phyloP scores from a whole-genome alignment of 2,888 invertebrate species.

The Lymantria monacha region DNA sequence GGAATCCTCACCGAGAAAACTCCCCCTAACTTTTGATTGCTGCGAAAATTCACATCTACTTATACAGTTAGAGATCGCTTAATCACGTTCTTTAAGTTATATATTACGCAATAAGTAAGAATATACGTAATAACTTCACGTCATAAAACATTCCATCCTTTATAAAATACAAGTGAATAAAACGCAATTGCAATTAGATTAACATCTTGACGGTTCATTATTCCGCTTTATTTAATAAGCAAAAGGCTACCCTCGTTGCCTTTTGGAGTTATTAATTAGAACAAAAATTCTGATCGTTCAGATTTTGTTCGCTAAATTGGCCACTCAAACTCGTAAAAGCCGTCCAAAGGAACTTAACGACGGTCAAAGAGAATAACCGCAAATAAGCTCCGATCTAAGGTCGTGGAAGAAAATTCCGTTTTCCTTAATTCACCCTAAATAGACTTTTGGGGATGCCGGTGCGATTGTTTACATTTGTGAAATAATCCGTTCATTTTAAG shows the following conservation, averaged over 20 bases:
- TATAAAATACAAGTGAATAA: conserved; percentile 31
- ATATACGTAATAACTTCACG: conserved; percentile 23
- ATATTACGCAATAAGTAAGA: conserved; percentile 28
- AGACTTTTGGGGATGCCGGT: conserved; percentile 64
- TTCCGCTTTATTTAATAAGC: conserved; percentile 67
- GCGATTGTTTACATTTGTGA: conserved; percentile 70
- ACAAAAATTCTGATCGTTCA: conserved; percentile 80
- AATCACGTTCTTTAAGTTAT: conserved; percentile 60
- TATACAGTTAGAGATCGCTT: conserved; percentile 71
- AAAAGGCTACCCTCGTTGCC: conserved; percentile 58
- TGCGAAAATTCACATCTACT: conserved; percentile 69
- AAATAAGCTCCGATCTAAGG: conserved; percentile 79
- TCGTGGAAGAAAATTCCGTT: conserved; percentile 73
- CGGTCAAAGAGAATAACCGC: conserved; percentile 82
- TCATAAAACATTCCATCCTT: conserved; percentile 11
- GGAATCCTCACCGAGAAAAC: conserved; percentile 77
- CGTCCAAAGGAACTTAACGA: conserved; percentile 79
- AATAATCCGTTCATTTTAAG: conserved; percentile 56
- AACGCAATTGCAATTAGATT: conserved; percentile 53
- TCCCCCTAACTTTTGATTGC: conserved; percentile 78
- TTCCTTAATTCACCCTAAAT: conserved; percentile 78
- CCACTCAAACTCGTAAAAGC: conserved; percentile 80
- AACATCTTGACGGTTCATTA: conserved; percentile 58
- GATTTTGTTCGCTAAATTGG: conserved; percentile 79
- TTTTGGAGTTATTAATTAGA: conserved; percentile 76